Conservation (phyloP, 2,888 invertebrate species). For the Aphodius granarius region DNA sequence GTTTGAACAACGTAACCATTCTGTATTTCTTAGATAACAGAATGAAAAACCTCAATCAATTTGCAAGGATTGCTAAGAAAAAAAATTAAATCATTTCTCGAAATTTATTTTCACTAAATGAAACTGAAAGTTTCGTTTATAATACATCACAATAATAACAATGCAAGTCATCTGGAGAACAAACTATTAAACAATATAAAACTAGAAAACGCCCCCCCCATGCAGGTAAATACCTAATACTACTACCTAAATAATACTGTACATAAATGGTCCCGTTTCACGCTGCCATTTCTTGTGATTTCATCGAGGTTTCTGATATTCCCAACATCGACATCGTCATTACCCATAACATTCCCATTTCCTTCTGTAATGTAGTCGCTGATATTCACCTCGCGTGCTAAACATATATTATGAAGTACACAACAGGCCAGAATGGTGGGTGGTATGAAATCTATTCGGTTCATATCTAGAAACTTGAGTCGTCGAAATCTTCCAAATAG, state of each 20-base stretch:
- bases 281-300: neutral
- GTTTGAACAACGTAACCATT: no score
- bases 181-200: neutral
- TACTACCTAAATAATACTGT: neutral
- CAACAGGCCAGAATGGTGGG: constrained; percentile 28
- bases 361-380: constrained; percentile 7
- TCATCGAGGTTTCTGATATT: neutral
- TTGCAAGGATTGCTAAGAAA: no score
- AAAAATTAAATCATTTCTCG: no score
- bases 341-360: neutral
- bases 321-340: neutral
- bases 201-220: neutral
- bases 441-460: constrained; percentile 26
- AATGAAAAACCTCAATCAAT: no score
- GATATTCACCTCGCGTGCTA: constrained; percentile 5
- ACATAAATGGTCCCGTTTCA: neutral
- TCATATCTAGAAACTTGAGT: constrained; percentile 32
- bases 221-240: neutral
- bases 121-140: no score
- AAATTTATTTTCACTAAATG: no score
- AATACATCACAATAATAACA: no score
- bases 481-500: constrained; percentile 29
- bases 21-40: no score
- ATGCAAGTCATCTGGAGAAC: no score
- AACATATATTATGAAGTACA: constrained; percentile 32